Conservation (phyloP, 1,140 invertebrate species). For the Trialeurodes vaporariorum region DNA sequence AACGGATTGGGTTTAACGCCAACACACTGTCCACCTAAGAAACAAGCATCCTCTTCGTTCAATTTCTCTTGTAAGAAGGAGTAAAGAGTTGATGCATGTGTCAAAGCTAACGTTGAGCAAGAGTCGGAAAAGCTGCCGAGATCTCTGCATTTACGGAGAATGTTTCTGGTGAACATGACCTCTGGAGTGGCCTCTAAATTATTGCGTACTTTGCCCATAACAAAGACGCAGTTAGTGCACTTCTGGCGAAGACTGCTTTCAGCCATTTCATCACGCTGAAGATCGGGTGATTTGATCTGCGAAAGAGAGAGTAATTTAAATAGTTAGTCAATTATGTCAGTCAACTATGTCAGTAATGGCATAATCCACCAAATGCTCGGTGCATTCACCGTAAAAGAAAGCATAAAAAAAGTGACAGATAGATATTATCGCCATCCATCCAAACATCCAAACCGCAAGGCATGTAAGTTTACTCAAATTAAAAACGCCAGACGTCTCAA, state of each 20-base stretch:
- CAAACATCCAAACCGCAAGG: too few relatives aligned
- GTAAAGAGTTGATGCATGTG: constrained; percentile 52
- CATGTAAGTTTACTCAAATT: too few relatives aligned
- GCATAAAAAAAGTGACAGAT: too few relatives aligned
- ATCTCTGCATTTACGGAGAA: constrained; percentile 46
- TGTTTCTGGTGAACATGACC: constrained; percentile 31
- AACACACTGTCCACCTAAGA: constrained; percentile 57
- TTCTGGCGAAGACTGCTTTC: constrained; percentile 25
- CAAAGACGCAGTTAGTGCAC: constrained; percentile 44
- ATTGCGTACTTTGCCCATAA: constrained; percentile 39
- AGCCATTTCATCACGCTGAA: not conserved
- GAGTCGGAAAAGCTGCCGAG: constrained; percentile 60
- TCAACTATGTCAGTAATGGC: too few relatives aligned
- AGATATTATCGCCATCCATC: too few relatives aligned
- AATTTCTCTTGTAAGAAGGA: constrained; percentile 47
- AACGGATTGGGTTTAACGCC: constrained; percentile 12
- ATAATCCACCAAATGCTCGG: too few relatives aligned
- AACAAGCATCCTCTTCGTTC: constrained; percentile 50
- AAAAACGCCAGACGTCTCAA: too few relatives aligned
- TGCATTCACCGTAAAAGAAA: too few relatives aligned
- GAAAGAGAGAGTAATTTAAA: not conserved
- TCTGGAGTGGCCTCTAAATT: constrained; percentile 42
- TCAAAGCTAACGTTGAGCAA: constrained; percentile 56
- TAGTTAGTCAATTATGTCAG: too few relatives aligned
- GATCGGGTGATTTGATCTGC: not conserved